Evolutionary conservation across 1,140 invertebrate species (phyloP).

Genomic region (Zaprionus gabonicus): DNA sequence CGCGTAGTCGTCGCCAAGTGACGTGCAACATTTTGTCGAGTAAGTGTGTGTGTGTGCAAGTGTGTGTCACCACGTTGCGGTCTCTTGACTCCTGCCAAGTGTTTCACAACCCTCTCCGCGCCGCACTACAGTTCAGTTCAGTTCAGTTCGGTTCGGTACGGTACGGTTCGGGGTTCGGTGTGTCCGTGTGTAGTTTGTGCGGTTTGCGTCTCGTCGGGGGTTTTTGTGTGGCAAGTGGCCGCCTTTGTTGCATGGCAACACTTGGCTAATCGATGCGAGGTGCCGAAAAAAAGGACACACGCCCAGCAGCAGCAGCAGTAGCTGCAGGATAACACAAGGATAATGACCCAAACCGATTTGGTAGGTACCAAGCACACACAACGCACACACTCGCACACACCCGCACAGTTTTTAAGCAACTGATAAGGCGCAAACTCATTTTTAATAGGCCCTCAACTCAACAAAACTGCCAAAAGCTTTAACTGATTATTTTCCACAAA

Average conservation of each 20-base stretch:
- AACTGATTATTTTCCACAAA: slow-evolving; percentile 40
- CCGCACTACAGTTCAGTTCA: background rate
- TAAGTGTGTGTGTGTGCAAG: slow-evolving; percentile 10
- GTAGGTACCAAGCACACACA: slow-evolving; percentile 44
- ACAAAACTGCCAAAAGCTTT: slow-evolving; percentile 26
- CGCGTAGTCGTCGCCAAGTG: slow-evolving; percentile 54
- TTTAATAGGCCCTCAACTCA: slow-evolving; percentile 37
- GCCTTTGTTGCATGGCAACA: slow-evolving; percentile 74
- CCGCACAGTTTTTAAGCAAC: slow-evolving; percentile 25
- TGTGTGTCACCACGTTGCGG: slow-evolving; percentile 48
- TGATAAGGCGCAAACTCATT: slow-evolving; percentile 36
- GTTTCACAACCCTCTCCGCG: slow-evolving; percentile 16
- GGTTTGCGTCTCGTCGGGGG: slow-evolving; percentile 44
- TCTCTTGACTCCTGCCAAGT: slow-evolving; percentile 25
- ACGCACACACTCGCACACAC: background rate
- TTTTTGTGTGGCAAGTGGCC: slow-evolving; percentile 67
- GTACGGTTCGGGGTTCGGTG: background rate
- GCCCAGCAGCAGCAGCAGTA: slow-evolving; percentile 5
- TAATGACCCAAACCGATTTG: slow-evolving; percentile 77
- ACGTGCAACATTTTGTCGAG: slow-evolving; percentile 47
- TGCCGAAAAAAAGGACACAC: slow-evolving; percentile 64
- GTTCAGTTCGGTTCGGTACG: background rate
- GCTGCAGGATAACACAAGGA: slow-evolving; percentile 78
- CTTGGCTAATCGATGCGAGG: slow-evolving; percentile 79
- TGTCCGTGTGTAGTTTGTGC: slow-evolving; percentile 43